These are phyloP conservation scores for Adelognathus sp. DNA, from an alignment of 2,888 invertebrate genomes.

Conservation along the genomic window DNA sequence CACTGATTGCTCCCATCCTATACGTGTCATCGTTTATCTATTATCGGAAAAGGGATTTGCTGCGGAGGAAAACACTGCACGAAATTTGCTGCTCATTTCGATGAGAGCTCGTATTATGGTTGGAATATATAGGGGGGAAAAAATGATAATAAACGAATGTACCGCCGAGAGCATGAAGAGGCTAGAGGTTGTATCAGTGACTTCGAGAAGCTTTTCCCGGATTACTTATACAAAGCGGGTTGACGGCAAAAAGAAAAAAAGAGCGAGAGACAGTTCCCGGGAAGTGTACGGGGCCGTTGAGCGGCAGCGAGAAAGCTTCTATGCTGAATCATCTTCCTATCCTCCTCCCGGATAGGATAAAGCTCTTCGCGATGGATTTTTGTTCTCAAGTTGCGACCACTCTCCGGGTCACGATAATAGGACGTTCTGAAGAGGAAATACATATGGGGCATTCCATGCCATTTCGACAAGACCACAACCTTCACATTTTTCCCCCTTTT, in stretches of 20 bases:
- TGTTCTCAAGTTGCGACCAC: not conserved
- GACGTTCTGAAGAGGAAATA: not conserved
- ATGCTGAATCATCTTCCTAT: conserved; percentile 29
- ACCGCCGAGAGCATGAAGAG: conserved; percentile 4
- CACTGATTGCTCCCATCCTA: not conserved
- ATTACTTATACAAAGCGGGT: conserved; percentile 39
- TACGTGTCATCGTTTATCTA: not conserved
- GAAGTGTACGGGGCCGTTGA: not conserved
- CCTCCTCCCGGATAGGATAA: not conserved
- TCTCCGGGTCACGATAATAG: conserved; percentile 16
- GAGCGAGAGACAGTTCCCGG: not conserved
- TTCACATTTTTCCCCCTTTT: not conserved
- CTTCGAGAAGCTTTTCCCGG: conserved; percentile 42
- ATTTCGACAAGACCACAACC: not conserved
- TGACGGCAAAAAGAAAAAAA: conserved; percentile 1
- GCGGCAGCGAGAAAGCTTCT: conserved; percentile 26
- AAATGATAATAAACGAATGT: not conserved
- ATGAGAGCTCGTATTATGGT: conserved; percentile 10
- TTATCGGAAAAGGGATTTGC: too few relatives aligned
- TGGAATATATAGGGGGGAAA: not conserved
- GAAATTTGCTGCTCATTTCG: not conserved
- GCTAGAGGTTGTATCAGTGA: conserved; percentile 14
- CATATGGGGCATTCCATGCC: not conserved
- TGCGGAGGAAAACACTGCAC: too few relatives aligned
- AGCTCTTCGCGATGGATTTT: conserved; percentile 6